Percentiles rank a stretch among this genome's conserved stretches.
These are phyloP conservation scores for Rhinogobio ventralis DNA, from an alignment of 2,797 vertebrate species.

Conservation along the genomic window DNA sequence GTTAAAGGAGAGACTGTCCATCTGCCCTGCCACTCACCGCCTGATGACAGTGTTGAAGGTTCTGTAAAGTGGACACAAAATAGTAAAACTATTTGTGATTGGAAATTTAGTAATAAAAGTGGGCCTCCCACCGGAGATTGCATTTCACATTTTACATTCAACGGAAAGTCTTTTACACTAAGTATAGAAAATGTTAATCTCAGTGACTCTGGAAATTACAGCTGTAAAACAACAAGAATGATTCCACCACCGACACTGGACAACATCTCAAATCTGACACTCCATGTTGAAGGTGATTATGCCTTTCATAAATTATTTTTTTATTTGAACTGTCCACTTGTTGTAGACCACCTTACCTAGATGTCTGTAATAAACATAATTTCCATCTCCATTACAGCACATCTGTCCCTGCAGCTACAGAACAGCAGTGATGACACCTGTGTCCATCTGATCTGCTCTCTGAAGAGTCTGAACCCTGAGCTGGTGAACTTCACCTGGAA, in stretches of 20 bases:
- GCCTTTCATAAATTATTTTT: background rate
- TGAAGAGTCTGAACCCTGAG: constrained; percentile 28
- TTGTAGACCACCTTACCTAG: background rate
- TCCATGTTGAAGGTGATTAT: constrained; percentile 50
- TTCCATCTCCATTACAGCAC: background rate
- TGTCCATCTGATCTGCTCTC: constrained; percentile 53
- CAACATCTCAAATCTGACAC: rapidly evolving
- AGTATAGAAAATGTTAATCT: constrained; percentile 27
- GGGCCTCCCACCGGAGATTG: rapidly evolving
- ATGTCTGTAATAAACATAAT: background rate
- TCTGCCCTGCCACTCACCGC: constrained; percentile 1
- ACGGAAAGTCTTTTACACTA: background rate
- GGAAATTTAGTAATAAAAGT: rapidly evolving
- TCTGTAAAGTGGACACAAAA: constrained; percentile 22
- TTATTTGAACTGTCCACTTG: background rate
- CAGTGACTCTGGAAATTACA: constrained; percentile 56
- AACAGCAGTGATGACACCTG: constrained; percentile 42
- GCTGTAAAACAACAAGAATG: background rate
- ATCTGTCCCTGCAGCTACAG: constrained; percentile 39
- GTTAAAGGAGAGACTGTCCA: constrained; percentile 12
- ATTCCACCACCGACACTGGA: constrained; percentile 46
- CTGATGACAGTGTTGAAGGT: rapidly evolving
- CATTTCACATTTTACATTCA: background rate
- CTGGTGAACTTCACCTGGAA: constrained; percentile 59
- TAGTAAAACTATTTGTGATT: background rate